Evolutionary conservation across 2,888 invertebrate genomes (phyloP), one percentile per base, ranked within the genome.

Genomic region (Beris chalybata): DNA sequence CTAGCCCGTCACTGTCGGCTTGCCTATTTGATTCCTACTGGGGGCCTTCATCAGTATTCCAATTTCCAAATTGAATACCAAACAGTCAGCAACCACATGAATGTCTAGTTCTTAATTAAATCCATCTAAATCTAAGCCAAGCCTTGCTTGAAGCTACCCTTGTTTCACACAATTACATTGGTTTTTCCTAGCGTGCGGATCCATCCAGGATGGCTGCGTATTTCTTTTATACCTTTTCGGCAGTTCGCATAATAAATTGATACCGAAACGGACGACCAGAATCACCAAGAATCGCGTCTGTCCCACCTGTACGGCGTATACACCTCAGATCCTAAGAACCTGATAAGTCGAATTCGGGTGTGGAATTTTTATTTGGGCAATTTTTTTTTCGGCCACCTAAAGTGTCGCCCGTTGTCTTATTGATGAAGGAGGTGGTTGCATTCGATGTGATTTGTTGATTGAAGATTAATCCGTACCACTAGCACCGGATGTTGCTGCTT

Each of bases 361-460:
- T 70, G 71, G 71, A 71, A 71, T 71, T 71, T 71, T 71, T 69
- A 71, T 71, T 71, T 71, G 69, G 70, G 69, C 71, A 71, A 71
- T 71, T 71, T 22, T 70, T 70, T 70, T 69, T 71, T 70, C 70
- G 70, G 69, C 70, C 70, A 70, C 70, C 70, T 71, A 70, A 70
- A 70, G 68, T 70, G 69, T 68, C 70, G 69, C 15, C 52, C 29
- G 13, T 52, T 12, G 52, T 29, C 52, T 52, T 52, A 15, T 52
- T 22, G 15, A 29, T 22, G 52, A 22, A 13, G 11, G 52, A 15
- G 52, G 29, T 15, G 13, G 22, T 22, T 45, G 15, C 30, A 45
- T n/a, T 55, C 30, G n/a, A 15, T 11, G 44, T 56, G 43, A 15
- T 47, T 58, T 12, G 45, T 43, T 58, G 58, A 58, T 45, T 58